phyloP scores from a whole-genome alignment of 2,797 vertebrate species.

The Menidia menidia region DNA sequence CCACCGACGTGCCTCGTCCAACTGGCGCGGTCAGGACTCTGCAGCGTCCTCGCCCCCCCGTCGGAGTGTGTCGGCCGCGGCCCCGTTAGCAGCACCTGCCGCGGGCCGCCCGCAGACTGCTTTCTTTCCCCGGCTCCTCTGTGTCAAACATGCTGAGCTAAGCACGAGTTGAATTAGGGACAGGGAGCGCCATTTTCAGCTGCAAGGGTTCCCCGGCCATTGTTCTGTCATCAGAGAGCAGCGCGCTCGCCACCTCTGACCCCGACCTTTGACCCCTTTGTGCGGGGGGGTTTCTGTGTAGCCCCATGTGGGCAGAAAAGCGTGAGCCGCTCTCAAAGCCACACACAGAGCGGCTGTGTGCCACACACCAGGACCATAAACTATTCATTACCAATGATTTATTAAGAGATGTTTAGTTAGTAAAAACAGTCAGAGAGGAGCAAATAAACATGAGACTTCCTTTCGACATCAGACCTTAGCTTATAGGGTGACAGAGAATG shows the following conservation, averaged over 20 bases:
- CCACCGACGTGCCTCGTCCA: constrained; percentile 34
- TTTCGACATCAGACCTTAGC: too few relatives aligned
- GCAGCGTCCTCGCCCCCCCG: constrained; percentile 8
- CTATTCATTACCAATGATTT: not conserved
- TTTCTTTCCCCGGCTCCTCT: constrained; percentile 11
- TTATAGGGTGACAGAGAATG: not conserved
- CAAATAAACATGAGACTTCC: not conserved
- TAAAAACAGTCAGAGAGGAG: not conserved
- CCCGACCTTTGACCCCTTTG: constrained; percentile 62
- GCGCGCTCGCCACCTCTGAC: constrained; percentile 59
- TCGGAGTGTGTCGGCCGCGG: constrained; percentile 50
- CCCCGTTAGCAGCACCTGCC: constrained; percentile 27
- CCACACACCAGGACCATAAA: constrained; percentile 5
- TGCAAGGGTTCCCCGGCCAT: constrained; percentile 50
- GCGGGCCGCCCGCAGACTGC: constrained; percentile 27
- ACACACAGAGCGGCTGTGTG: constrained; percentile 33
- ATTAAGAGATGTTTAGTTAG: not conserved
- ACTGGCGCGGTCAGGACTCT: constrained; percentile 21
- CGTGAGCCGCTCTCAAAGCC: constrained; percentile 36
- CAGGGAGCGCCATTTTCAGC: constrained; percentile 43
- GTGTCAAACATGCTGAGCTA: constrained; percentile 56
- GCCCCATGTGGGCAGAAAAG: constrained; percentile 36
- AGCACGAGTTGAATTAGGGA: constrained; percentile 43
- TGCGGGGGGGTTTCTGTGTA: constrained; percentile 26
- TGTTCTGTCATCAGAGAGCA: constrained; percentile 46